Evolutionary conservation across 2,113 vertebrate genomes (phyloP).

Genomic region (Oreotrochilus melanogaster): DNA sequence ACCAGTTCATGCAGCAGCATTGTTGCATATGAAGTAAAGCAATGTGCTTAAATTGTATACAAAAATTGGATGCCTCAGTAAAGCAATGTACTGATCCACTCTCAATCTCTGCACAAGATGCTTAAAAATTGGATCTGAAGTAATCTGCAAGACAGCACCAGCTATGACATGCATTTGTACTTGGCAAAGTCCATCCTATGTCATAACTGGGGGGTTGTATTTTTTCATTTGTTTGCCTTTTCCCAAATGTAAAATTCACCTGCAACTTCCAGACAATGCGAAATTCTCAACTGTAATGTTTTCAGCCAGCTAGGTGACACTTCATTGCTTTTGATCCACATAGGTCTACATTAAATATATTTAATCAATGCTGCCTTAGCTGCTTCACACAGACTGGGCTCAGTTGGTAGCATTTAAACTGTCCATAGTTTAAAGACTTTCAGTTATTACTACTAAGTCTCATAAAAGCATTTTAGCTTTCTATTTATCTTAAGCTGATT

Average conservation of each 20-base stretch:
- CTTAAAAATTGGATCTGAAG: not conserved
- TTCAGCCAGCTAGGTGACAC: not conserved
- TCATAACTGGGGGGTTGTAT: fast-evolving
- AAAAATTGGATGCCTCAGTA: no score
- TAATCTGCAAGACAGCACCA: not conserved
- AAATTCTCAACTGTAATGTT: fast-evolving
- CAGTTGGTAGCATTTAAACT: not conserved
- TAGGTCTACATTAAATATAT: not conserved
- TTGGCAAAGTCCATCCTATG: not conserved
- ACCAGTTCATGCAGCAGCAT: fast-evolving
- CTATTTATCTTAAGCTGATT: not conserved
- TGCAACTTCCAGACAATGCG: not conserved
- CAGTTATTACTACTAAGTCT: not conserved
- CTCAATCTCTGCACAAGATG: not conserved
- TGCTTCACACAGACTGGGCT: not conserved
- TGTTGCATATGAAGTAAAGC: not conserved
- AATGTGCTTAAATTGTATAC: not conserved
- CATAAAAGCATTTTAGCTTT: not conserved
- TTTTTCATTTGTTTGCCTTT: not conserved
- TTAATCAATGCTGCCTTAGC: not conserved
- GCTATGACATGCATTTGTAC: not conserved
- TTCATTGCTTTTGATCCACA: not conserved
- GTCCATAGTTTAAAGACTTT: not conserved
- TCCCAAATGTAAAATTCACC: not conserved
- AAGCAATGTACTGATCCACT: not conserved